Percentiles rank a stretch among this genome's conserved stretches.
These are phyloP conservation scores for Himalopsyche kuldschensis DNA, from an alignment of 2,888 invertebrate genomes.

Conservation along the genomic window DNA sequence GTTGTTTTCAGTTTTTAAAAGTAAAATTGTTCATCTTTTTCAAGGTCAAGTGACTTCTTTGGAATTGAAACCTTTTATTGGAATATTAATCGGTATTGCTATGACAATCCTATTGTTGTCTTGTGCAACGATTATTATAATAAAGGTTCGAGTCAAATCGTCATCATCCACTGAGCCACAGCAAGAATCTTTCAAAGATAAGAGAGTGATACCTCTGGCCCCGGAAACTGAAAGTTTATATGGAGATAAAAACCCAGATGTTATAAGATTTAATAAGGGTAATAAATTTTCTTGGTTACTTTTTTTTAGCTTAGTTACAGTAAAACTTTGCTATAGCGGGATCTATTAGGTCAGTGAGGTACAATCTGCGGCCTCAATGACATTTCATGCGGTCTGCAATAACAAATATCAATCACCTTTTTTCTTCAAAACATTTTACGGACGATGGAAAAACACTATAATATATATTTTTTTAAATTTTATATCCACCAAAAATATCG, in stretches of 20 bases:
- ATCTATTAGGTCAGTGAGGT: too few species aligned
- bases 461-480: too few species aligned
- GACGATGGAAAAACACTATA: too few species aligned
- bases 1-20: neutral
- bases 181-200: neutral
- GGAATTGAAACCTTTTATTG: slow-evolving; percentile 18
- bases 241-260: slow-evolving; percentile 58
- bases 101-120: slow-evolving; percentile 12
- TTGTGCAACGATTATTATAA: slow-evolving; percentile 9
- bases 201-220: neutral
- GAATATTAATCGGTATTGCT: slow-evolving; percentile 17
- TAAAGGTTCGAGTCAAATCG: slow-evolving; percentile 9
- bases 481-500: too few species aligned
- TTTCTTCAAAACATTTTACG: too few species aligned
- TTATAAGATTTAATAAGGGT: slow-evolving; percentile 68
- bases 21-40: neutral
- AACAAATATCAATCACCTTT: too few species aligned
- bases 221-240: slow-evolving; percentile 36
- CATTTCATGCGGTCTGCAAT: too few species aligned
- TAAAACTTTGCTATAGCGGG: too few species aligned
- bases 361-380: too few species aligned
- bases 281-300: slow-evolving; percentile 17
- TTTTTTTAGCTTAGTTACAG: too few species aligned
- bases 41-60: slow-evolving; percentile 15
- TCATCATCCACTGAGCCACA: neutral